Base-by-base conservation (phyloP, 2,888 invertebrate genomes). In the Pollenia griseotomentosa region DNA sequence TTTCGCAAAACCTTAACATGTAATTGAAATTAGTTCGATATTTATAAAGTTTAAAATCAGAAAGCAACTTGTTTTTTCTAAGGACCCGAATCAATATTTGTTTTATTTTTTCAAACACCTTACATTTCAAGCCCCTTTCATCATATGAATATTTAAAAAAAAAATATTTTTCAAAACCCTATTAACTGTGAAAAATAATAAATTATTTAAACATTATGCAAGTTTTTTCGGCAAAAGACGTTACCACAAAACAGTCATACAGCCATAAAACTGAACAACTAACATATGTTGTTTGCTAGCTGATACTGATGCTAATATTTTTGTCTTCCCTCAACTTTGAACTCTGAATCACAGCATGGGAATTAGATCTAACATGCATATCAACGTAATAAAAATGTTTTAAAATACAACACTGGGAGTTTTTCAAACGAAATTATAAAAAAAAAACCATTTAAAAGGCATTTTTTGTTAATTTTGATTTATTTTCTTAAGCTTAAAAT, bases 271-370 rank as follows among this genome's bases (percentile, higher is more conserved):
- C 4, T 71, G 16, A 68, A 73, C 70, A 70, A 70, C 55, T 65
- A 86, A 75, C 86, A 86, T 75, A 74, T 86, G 82, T 82, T 81
- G 63, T 73, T 33, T 57, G 48, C 42, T 55, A 6, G 59, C 51
- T 68, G 63, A 61, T 70, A n/a, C 68, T 53, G 48, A 63, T 82
- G 59, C 68, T 75, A 75, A 66, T 82, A 74, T 70, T 68, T 66
- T 68, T 65, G 74, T 85, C 61, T 87, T 66, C 75, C 33, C 51
- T 87, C 51, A 87, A 87, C 87, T 87, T 87, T 87, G 87, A 87
- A 87, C 87, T 83, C 87, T 74, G 79, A 57, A 77, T 81, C 84
- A 78, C 84, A 87, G 87, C 87, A 87, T 87, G 87, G 87, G 87
- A 87, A 87, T 87, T 87, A 63, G 87, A 87, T 87, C 87, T 84